Percentiles rank a stretch among this genome's conserved stretches.
phyloP scores from a whole-genome alignment of 2,113 vertebrate genomes.

The Antechinus flavipes region DNA sequence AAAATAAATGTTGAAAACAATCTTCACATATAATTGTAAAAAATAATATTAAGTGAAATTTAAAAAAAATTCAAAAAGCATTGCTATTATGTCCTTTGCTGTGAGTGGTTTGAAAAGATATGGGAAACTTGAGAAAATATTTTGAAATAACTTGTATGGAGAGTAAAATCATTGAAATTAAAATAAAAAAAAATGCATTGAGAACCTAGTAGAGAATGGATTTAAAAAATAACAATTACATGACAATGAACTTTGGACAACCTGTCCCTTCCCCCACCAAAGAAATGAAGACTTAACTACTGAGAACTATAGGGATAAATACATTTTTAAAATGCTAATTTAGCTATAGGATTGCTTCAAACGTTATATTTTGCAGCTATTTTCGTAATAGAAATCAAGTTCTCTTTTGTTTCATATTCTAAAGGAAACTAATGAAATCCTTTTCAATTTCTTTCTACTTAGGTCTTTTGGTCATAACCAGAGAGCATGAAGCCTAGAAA shows the following conservation, averaged over 20 bases:
- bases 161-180: neutral
- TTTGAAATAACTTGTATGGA: neutral
- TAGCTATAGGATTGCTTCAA: neutral
- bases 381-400: neutral
- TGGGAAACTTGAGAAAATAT: neutral
- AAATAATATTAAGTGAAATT: too few species aligned
- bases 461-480: neutral
- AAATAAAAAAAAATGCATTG: neutral
- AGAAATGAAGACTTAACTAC: neutral
- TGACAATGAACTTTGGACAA: neutral
- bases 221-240: neutral
- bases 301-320: neutral
- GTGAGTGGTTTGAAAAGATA: neutral
- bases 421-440: neutral
- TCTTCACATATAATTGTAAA: too few species aligned
- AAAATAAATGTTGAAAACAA: too few species aligned
- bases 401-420: neutral
- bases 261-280: neutral
- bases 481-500: neutral
- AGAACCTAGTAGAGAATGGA: neutral
- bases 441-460: neutral
- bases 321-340: slow-evolving; percentile 19
- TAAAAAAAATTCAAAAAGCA: neutral
- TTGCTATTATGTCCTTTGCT: neutral
- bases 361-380: neutral